Conservation (phyloP, 2,888 invertebrate species). For the Rhagonycha lutea region DNA sequence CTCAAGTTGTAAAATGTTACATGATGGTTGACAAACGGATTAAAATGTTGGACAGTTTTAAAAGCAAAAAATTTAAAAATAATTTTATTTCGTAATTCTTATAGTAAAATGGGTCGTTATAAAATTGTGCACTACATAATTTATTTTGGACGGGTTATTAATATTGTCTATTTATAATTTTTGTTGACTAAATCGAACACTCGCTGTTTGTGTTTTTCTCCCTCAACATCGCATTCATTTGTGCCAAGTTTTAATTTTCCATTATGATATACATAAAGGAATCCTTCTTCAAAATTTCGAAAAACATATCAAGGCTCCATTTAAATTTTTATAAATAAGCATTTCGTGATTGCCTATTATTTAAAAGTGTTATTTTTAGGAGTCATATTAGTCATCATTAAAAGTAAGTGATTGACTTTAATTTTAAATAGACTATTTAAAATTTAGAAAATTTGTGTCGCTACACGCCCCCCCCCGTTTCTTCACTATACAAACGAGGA, state of each 20-base stretch:
- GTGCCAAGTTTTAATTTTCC: background rate
- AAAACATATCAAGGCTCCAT: background rate
- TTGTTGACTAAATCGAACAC: background rate
- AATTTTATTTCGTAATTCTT: background rate
- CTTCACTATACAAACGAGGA: too few relatives aligned
- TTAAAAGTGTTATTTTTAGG: too few relatives aligned
- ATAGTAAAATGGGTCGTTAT: constrained; percentile 1
- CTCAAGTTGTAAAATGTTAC: background rate
- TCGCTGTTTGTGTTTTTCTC: background rate
- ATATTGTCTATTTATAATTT: constrained; percentile 1
- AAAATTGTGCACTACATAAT: background rate
- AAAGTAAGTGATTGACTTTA: too few relatives aligned
- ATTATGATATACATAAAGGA: background rate
- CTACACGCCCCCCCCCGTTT: too few relatives aligned
- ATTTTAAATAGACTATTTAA: too few relatives aligned
- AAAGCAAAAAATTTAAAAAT: background rate
- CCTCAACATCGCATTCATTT: background rate
- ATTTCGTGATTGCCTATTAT: background rate
- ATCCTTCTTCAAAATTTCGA: background rate
- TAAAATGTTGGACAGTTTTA: background rate
- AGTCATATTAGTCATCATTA: too few relatives aligned
- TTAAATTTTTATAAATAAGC: background rate
- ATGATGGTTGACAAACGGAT: background rate
- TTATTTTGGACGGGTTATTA: background rate
- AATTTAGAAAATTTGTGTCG: too few relatives aligned